Percentiles rank a stretch among this genome's conserved stretches.
Conservation (phyloP, 2,113 vertebrate species). For the Heteronetta atricapilla region DNA sequence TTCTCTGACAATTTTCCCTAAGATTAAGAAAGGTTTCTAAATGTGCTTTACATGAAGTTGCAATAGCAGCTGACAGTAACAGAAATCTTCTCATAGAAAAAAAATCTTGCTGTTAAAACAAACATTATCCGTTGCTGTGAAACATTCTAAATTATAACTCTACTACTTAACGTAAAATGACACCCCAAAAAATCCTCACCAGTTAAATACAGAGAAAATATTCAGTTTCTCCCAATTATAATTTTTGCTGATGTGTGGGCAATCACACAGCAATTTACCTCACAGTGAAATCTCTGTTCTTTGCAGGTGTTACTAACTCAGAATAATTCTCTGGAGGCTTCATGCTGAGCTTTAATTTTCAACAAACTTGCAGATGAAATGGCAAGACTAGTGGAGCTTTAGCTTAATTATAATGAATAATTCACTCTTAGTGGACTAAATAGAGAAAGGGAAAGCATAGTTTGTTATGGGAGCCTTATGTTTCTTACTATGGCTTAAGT, state of each 20-base stretch:
- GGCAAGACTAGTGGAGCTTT: background rate
- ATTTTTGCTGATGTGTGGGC: slow-evolving; percentile 31
- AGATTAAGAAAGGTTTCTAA: slow-evolving; percentile 18
- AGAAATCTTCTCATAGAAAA: background rate
- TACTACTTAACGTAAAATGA: background rate
- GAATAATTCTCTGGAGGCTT: slow-evolving; percentile 35
- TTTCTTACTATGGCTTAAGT: background rate
- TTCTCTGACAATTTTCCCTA: background rate
- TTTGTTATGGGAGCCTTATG: background rate
- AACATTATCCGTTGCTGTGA: background rate
- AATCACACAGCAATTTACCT: slow-evolving; percentile 23
- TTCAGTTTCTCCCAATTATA: slow-evolving; percentile 16
- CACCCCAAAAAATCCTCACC: background rate
- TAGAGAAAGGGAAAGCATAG: slow-evolving; percentile 17
- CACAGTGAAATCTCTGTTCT: slow-evolving; percentile 65
- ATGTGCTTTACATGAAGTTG: background rate
- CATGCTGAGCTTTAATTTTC: slow-evolving; percentile 29
- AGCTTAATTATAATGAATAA: slow-evolving; percentile 64
- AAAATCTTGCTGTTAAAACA: background rate
- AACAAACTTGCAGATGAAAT: slow-evolving; percentile 28
- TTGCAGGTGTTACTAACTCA: slow-evolving; percentile 59
- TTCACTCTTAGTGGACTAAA: slow-evolving; percentile 25
- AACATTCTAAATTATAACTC: background rate
- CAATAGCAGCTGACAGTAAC: background rate
- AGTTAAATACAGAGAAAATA: slow-evolving; percentile 20